phyloP scores from a whole-genome alignment of 2,113 vertebrate species.

The Mormoops blainvillei region DNA sequence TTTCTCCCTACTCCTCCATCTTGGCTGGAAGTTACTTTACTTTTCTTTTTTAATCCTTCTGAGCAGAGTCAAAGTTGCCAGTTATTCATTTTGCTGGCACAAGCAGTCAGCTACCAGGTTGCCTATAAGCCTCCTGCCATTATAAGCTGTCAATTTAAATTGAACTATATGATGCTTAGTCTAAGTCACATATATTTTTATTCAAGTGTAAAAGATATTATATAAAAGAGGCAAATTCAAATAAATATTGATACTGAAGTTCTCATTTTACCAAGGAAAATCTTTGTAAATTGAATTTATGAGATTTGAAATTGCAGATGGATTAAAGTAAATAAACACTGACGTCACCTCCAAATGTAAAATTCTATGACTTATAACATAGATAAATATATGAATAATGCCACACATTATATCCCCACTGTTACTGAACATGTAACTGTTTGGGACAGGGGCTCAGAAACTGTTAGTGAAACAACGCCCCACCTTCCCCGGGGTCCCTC shows the following conservation, averaged over 20 bases:
- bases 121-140: background rate
- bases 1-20: too few relatives aligned
- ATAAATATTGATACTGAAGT: background rate
- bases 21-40: too few relatives aligned
- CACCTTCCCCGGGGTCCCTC: too few relatives aligned
- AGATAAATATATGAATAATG: background rate
- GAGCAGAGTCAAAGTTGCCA: background rate
- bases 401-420: fast-evolving
- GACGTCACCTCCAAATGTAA: background rate
- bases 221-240: background rate
- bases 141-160: background rate
- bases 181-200: background rate
- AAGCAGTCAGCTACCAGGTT: background rate
- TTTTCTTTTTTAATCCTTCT: background rate
- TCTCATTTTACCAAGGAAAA: background rate
- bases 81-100: background rate
- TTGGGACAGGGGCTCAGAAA: too few relatives aligned
- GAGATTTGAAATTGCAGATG: background rate
- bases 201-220: background rate
- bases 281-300: background rate
- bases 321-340: background rate
- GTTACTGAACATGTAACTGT: too few relatives aligned
- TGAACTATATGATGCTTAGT: background rate
- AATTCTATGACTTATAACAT: background rate
- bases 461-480: too few relatives aligned